These are phyloP conservation scores for Teleopsis dalmanni DNA, from an alignment of 1,140 invertebrate genomes.

Conservation along the genomic window DNA sequence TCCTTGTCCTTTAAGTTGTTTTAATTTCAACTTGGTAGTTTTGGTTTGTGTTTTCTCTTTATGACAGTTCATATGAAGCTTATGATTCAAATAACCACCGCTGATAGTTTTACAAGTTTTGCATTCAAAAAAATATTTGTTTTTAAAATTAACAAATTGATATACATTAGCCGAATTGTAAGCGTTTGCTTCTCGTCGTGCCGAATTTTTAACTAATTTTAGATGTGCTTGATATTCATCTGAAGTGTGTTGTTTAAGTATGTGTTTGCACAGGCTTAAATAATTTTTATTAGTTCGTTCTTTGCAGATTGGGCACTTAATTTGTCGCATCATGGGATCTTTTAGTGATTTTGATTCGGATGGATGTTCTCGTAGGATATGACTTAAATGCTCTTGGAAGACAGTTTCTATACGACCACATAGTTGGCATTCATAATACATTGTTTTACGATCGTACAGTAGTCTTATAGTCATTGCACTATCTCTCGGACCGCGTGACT, in stretches of 20 bases:
- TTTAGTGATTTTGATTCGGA: conserved; percentile 14
- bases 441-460: conserved; percentile 10
- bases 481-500: conserved; percentile 7
- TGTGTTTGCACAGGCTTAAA: background rate
- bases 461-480: conserved; percentile 14
- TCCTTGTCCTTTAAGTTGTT: no score
- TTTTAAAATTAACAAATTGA: no score
- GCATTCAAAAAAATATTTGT: no score
- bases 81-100: no score
- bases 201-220: no score
- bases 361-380: conserved; percentile 12
- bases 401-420: conserved; percentile 10
- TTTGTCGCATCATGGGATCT: conserved; percentile 14
- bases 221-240: background rate
- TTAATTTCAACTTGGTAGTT: no score
- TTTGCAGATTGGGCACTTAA: conserved; percentile 11
- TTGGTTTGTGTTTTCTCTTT: no score
- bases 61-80: no score
- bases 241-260: background rate
- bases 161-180: no score
- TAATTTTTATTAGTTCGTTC: background rate
- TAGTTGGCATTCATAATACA: conserved; percentile 13
- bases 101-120: no score
- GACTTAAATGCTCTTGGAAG: conserved; percentile 9
- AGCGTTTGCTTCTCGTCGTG: no score